These are phyloP conservation scores for Falco peregrinus DNA, from an alignment of 2,797 vertebrate species.

Conservation along the genomic window DNA sequence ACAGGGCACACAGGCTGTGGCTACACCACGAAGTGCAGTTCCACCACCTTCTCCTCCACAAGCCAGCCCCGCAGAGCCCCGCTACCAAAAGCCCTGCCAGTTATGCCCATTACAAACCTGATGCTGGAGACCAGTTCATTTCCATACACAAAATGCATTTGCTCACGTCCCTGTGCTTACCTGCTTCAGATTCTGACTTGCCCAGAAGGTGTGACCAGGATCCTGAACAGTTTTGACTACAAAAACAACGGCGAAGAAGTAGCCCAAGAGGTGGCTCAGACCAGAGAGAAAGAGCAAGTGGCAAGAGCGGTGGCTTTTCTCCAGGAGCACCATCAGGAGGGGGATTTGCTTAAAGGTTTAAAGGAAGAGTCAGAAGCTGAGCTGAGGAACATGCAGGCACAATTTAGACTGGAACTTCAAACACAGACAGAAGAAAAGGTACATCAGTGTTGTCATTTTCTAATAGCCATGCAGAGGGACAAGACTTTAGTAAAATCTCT, in stretches of 20 bases:
- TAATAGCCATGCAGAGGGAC: no score
- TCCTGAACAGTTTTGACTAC: background rate
- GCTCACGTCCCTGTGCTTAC: background rate
- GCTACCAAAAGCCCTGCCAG: background rate
- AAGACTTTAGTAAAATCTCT: background rate
- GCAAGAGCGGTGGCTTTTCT: constrained; percentile 15
- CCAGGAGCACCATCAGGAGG: background rate
- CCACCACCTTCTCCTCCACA: background rate
- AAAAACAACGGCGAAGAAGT: background rate
- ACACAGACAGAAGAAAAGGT: constrained; percentile 53
- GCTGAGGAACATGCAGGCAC: constrained; percentile 11
- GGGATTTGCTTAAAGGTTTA: background rate
- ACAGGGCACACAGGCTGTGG: background rate
- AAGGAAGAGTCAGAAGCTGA: background rate
- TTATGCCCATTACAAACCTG: background rate
- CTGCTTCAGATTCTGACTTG: background rate
- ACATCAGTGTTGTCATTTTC: background rate
- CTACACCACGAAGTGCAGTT: background rate
- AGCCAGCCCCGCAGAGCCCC: background rate
- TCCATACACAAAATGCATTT: background rate
- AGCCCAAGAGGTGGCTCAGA: background rate
- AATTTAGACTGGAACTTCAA: constrained; percentile 27
- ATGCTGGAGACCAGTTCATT: background rate
- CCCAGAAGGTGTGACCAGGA: background rate
- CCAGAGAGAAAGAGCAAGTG: background rate